A percentile compares a stretch with the other conserved stretches of the same genome.
Conservation (phyloP, 2,888 invertebrate species). For the Hipparchia sbordonii region DNA sequence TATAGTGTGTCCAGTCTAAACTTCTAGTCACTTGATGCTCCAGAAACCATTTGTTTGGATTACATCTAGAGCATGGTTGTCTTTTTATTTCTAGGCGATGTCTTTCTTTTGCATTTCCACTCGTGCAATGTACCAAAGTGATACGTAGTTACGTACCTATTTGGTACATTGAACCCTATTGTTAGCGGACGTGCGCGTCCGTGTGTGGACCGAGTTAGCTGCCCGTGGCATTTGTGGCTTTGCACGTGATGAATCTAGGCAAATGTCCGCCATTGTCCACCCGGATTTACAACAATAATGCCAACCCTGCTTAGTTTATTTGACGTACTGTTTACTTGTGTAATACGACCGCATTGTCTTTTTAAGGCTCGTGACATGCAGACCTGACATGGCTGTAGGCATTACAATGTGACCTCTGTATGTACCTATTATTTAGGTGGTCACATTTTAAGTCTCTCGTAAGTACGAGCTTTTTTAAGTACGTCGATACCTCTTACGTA, state of each 20-base stretch:
- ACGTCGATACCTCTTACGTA: no score
- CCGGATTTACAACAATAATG: conserved; percentile 47
- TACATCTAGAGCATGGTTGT: no score
- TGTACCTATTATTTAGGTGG: background rate
- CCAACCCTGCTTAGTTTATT: conserved; percentile 33
- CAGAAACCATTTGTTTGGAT: no score
- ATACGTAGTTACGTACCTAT: no score
- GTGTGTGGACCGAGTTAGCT: conserved; percentile 40
- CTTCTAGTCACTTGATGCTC: no score
- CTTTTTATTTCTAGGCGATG: no score
- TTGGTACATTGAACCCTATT: background rate
- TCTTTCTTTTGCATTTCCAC: no score
- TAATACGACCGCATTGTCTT: conserved; percentile 4
- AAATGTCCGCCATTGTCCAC: conserved; percentile 61
- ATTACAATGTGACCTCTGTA: no score
- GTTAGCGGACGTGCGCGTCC: conserved; percentile 5
- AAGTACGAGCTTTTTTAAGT: no score
- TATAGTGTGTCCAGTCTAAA: no score
- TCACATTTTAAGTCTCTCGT: background rate
- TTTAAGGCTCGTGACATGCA: background rate
- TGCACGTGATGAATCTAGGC: conserved; percentile 64
- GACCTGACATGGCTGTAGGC: no score
- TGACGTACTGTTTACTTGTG: conserved; percentile 15
- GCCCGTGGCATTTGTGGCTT: conserved; percentile 55
- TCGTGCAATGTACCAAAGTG: no score